Conservation (phyloP, 2,888 invertebrate genomes). For the Sphaerophoria rueppellii region DNA sequence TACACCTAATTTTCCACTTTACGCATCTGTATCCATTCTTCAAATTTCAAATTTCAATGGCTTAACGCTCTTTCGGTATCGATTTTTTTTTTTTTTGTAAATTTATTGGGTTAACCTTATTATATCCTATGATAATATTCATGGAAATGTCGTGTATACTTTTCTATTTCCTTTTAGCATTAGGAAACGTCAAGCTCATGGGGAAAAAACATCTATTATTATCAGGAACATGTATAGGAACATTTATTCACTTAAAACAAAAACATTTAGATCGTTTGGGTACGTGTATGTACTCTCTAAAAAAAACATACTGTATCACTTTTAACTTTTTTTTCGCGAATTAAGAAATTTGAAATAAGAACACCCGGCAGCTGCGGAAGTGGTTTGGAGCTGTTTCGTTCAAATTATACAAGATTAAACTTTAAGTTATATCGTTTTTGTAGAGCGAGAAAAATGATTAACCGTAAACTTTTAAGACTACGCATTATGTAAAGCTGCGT, state of each 20-base stretch:
- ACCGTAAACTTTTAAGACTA: no score
- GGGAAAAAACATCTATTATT: conserved; percentile 3
- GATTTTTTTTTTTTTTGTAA: not conserved
- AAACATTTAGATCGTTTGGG: not conserved
- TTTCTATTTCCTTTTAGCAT: conserved; percentile 9
- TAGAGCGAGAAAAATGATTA: no score
- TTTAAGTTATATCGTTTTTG: no score
- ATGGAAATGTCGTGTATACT: not conserved
- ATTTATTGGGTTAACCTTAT: not conserved
- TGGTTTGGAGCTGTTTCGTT: no score
- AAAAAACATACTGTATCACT: not conserved
- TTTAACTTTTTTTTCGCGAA: no score
- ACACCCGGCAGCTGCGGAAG: no score
- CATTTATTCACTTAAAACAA: not conserved
- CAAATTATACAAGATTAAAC: no score
- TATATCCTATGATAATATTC: not conserved
- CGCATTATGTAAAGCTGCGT: no score
- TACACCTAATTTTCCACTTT: conserved; percentile 27
- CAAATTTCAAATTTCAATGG: conserved; percentile 44
- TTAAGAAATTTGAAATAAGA: no score
- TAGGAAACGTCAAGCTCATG: conserved; percentile 13
- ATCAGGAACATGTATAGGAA: not conserved
- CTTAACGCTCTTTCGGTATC: conserved; percentile 36
- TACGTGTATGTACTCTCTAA: no score
- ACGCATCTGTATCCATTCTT: not conserved